Evolutionary conservation across 2,113 vertebrate species (phyloP).

Genomic region (Taxidea taxus): DNA sequence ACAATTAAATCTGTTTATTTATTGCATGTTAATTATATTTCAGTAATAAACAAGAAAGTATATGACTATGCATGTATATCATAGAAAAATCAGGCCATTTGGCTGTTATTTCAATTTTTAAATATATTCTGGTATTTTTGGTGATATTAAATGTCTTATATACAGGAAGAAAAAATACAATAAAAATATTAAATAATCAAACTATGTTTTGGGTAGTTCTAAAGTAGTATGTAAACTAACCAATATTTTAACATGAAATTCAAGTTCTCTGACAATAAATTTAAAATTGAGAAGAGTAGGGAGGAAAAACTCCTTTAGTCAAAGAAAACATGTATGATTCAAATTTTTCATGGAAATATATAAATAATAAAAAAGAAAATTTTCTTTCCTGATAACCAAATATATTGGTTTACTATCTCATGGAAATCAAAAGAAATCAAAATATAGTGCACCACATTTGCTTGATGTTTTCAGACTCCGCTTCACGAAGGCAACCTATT

Average conservation of each 20-base stretch:
- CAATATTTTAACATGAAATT: not conserved
- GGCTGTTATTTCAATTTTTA: not conserved
- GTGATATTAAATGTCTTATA: not conserved
- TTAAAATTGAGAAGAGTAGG: not conserved
- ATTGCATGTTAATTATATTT: not conserved
- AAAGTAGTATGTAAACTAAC: not conserved
- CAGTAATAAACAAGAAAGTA: not conserved
- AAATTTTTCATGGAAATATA: not conserved
- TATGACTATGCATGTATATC: not conserved
- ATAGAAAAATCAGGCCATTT: not conserved
- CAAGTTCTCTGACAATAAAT: not conserved
- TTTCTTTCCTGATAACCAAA: not conserved
- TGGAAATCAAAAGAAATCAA: not conserved
- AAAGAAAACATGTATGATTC: not conserved
- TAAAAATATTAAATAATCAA: not conserved
- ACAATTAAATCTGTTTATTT: not conserved
- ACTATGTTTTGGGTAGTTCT: not conserved
- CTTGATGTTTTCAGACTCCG: not conserved
- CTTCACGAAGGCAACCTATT: constrained; percentile 39
- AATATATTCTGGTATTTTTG: not conserved
- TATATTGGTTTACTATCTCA: not conserved
- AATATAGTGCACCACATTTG: not conserved
- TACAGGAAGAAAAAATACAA: not conserved
- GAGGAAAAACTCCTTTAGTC: not conserved
- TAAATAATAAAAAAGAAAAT: not conserved